A percentile compares a stretch with the other conserved stretches of the same genome.
Conservation (phyloP, 2,113 vertebrate genomes). For the Ictalurus punctatus region DNA sequence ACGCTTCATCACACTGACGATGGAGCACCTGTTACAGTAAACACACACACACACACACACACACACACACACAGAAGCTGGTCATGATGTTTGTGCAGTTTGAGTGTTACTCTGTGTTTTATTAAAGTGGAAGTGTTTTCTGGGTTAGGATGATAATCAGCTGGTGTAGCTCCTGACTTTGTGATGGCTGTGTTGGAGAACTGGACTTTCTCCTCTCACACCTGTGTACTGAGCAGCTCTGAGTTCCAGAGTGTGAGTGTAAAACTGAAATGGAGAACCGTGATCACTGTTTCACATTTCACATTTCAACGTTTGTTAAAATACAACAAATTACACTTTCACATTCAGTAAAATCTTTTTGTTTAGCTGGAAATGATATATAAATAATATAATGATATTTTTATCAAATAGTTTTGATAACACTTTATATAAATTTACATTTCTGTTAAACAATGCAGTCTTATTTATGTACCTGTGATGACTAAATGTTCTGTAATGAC, state of each 20-base stretch:
- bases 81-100: neutral
- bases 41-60: neutral
- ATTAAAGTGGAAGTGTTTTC: neutral
- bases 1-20: neutral
- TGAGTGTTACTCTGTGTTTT: neutral
- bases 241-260: neutral
- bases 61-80: neutral
- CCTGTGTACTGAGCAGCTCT: neutral
- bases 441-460: neutral
- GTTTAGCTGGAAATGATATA: too few relatives aligned
- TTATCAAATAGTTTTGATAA: too few relatives aligned
- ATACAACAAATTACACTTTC: neutral
- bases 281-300: neutral
- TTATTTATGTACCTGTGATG: neutral
- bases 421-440: neutral
- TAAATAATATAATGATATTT: too few relatives aligned
- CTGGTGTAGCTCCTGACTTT: conserved; percentile 35
- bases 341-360: neutral
- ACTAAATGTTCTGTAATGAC: neutral
- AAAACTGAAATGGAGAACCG: neutral
- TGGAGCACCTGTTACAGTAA: conserved; percentile 8
- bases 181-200: conserved; percentile 10
- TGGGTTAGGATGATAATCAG: conserved; percentile 33
- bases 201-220: conserved; percentile 12
- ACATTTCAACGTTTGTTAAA: neutral